phyloP scores from a whole-genome alignment of 2,888 invertebrate genomes.

The Patella pellucida region DNA sequence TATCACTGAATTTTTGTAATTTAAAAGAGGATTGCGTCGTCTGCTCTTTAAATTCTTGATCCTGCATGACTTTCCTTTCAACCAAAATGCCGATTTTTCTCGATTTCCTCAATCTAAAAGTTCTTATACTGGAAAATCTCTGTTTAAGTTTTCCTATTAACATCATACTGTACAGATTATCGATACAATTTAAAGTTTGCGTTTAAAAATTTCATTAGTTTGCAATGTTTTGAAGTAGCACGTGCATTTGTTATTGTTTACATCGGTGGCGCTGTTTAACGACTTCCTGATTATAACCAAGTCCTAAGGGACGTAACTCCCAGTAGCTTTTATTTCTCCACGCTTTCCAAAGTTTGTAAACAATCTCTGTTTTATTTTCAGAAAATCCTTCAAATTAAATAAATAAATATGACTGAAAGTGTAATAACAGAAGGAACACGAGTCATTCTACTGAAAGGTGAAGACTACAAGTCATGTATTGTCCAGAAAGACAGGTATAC shows the following conservation, averaged over 20 bases:
- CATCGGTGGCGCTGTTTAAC: no score
- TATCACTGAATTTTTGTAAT: neutral
- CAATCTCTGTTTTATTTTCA: no score
- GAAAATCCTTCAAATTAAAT: no score
- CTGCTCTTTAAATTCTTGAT: neutral
- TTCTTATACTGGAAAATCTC: neutral
- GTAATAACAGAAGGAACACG: neutral
- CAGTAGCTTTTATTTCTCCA: no score
- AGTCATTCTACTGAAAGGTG: neutral
- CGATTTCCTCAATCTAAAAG: neutral
- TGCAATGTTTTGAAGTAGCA: no score
- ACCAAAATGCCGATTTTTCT: neutral
- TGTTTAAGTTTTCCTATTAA: neutral
- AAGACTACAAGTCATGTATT: neutral
- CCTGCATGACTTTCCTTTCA: neutral
- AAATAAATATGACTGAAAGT: neutral
- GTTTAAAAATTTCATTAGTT: no score
- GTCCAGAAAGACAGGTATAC: slow-evolving; percentile 6
- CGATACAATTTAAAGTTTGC: no score
- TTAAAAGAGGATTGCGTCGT: no score
- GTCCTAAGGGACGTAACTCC: no score
- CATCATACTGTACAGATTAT: neutral
- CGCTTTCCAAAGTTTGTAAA: no score
- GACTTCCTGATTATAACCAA: no score
- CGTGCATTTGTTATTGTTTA: no score